phyloP scores from a whole-genome alignment of 2,888 invertebrate species.

The Caenorhabditis sp. region DNA sequence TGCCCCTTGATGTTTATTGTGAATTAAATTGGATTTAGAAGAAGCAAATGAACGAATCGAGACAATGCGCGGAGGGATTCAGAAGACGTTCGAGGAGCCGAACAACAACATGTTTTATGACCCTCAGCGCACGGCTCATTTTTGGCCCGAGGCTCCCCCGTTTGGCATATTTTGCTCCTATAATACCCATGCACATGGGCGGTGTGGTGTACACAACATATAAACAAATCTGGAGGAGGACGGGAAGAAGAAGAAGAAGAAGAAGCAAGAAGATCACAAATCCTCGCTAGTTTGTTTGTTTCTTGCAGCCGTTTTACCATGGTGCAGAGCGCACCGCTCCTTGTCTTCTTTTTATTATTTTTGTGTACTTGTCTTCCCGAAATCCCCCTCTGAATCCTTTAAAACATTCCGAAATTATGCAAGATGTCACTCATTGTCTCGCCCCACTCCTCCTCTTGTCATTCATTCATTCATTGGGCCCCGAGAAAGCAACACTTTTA shows the following conservation, averaged over 20 bases:
- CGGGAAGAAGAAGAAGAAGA: neutral
- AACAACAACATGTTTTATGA: neutral
- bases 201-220: neutral
- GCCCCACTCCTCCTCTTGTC: conserved; percentile 12
- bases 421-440: conserved; percentile 49
- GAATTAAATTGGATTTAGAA: conserved; percentile 29
- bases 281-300: neutral
- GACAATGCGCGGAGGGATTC: conserved; percentile 2
- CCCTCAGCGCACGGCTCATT: neutral
- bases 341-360: neutral
- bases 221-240: neutral
- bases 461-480: conserved; percentile 21
- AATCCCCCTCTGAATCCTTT: neutral
- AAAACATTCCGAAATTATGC: neutral
- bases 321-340: neutral
- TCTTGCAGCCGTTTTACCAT: too few species aligned
- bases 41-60: conserved; percentile 22
- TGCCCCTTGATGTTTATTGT: conserved; percentile 8
- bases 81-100: neutral
- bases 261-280: neutral
- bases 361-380: neutral
- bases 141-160: neutral
- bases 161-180: neutral
- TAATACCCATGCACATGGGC: neutral
- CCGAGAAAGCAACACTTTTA: conserved; percentile 49